Evolutionary conservation across 2,113 vertebrate genomes (phyloP), one percentile per base, ranked within the genome.

Genomic region (Peromyscus leucopus): DNA sequence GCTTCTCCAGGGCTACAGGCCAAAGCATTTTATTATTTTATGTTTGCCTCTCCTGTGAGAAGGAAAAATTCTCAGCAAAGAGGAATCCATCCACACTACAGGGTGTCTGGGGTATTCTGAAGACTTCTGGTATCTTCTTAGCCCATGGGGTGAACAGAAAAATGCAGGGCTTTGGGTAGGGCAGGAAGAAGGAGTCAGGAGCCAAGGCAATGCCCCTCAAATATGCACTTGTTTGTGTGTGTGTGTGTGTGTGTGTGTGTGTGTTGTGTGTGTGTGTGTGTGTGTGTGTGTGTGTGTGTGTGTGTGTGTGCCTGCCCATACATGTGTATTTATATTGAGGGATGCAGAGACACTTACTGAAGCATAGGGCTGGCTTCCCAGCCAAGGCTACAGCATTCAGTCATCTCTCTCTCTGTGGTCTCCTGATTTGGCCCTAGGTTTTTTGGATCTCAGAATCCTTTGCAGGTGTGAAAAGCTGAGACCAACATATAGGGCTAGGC

Each of bases 41-140:
- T 33, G 59, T 48, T 33, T 7, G 21, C 33, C 55, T 39, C 48
- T 31, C 61, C 24, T 0, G 0, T 33, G 39, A 51, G 24, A 19
- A 5, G 36, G 51, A 46, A 80, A 57, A 67, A 15, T 1, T 21
- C n/a, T 89, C 46, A 33, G 78, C 21, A 21, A 36, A 2, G 13
- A 36, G 57, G 0, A 2, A 1, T 8, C 26, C 17, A 7, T 11
- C 5, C 1, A 1, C 7, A 10, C 17, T 4, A 2, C 33, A 31
- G 13, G 16, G 36, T 17, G 2, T 19, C n/a, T 0, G 4, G 36
- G 71, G 0, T 51, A 61, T 10, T 65, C 75, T 46, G 42, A n/a
- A 57, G 4, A 4, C 1, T 36, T 61, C 21, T 10, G 0, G 13
- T 9, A 3, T n/a, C 28, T 22, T 55, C 21, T n/a, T 31, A n/a